Base-by-base conservation (phyloP, 2,797 vertebrate genomes). In the Ciconia nigra region DNA sequence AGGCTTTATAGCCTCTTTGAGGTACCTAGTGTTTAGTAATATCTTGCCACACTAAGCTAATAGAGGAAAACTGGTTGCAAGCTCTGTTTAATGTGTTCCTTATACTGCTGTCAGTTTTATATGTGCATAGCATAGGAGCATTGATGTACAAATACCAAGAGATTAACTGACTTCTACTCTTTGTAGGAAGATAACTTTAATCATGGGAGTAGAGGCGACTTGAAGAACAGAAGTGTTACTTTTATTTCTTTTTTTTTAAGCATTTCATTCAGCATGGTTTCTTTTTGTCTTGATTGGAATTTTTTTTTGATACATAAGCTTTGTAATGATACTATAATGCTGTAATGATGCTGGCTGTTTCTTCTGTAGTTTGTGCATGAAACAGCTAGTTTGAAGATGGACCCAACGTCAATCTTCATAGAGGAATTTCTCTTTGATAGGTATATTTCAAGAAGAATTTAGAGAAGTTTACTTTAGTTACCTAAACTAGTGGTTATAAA, bases 311-410 rank as follows among this genome's bases (percentile, higher is more conserved):
- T 71, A 46, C 7, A 2, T 54, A 7, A 6, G 25, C 2, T 74
- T 93, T 67, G 8, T 59, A 72, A 52, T n/a, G 3, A 46, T 65
- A 4, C 79, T 82, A 2, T 65, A 28, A 54, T 81, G 47, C 26
- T 83, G 29, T 72, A 61, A 8, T n/a, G 5, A 4, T 21, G 26
- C 89, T 76, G 66, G 55, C 85, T 86, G 80, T 66, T 96, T 82
- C n/a, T 95, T 90, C 42, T 78, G 25, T 96, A 86, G 51, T 24
- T 91, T 91, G 55, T 93, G 37, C 31, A 18, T 74, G 62, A 70
- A 74, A 61, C 76, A 88, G 76, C 77, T 84, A 94, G 65, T 91
- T 81, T 85, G 63, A 96, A 95, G 78, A 39, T 33, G 55, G 83
- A 74, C 52, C 31, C 42, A 63, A 0, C 89, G 78, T 83, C 49